Conservation (phyloP, 2,797 vertebrate species). For the Leptodactylus fallax region DNA sequence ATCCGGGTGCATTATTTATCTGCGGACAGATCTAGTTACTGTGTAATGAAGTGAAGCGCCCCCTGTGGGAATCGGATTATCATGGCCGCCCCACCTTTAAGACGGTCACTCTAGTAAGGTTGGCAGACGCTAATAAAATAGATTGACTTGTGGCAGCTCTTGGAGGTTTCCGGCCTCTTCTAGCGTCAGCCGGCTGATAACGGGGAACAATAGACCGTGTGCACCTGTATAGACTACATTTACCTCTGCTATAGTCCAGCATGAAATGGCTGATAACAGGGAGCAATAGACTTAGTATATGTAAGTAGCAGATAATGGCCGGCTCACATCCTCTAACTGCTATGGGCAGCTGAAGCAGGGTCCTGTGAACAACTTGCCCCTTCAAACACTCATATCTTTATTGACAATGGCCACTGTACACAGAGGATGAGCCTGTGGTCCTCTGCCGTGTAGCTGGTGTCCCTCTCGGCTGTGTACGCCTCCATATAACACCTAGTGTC, state of each 20-base stretch:
- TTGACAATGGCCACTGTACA: no score
- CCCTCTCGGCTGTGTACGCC: not conserved
- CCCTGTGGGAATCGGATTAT: not conserved
- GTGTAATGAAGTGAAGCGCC: not conserved
- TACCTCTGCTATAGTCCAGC: no score
- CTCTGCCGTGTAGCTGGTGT: no score
- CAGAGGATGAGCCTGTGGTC: no score
- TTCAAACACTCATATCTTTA: no score
- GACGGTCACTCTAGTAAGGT: not conserved
- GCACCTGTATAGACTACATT: no score
- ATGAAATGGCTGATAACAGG: conserved; percentile 15
- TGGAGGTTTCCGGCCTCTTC: not conserved
- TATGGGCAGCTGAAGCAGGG: not conserved
- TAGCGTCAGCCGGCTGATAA: conserved; percentile 15
- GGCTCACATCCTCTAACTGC: no score
- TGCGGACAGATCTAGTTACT: not conserved
- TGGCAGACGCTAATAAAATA: no score
- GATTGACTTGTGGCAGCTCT: no score
- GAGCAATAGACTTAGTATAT: not conserved
- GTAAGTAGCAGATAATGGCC: no score
- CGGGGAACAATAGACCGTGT: not conserved
- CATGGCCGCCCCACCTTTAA: not conserved
- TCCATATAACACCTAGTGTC: not conserved
- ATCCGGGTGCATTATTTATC: conserved; percentile 17
- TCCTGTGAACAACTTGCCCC: not conserved